Evolutionary conservation across 1,140 invertebrate species (phyloP).

Genomic region (Brachionus plicatilis): DNA sequence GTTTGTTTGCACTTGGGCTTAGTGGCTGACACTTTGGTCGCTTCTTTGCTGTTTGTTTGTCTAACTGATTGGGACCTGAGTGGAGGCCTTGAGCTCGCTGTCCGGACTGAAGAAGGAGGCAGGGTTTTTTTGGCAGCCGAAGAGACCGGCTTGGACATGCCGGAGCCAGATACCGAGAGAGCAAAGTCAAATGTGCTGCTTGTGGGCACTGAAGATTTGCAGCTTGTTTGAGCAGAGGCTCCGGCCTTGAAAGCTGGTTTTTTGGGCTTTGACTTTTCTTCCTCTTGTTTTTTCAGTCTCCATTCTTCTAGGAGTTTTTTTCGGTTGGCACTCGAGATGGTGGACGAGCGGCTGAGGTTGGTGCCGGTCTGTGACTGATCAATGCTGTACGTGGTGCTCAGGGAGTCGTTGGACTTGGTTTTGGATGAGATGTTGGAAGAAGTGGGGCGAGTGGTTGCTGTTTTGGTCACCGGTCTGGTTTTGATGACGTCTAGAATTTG

Average conservation of each 20-base stretch:
- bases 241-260: background rate
- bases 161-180: background rate
- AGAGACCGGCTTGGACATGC: background rate
- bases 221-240: background rate
- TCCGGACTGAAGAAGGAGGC: background rate
- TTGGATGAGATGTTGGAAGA: background rate
- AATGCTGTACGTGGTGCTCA: background rate
- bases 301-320: constrained; percentile 3
- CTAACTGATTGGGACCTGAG: background rate
- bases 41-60: background rate
- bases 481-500: background rate
- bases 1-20: background rate
- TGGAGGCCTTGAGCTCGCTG: background rate
- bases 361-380: background rate
- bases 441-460: background rate
- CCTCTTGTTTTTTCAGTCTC: background rate
- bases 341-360: background rate
- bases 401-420: background rate
- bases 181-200: background rate
- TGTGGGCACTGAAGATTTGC: background rate
- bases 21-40: background rate
- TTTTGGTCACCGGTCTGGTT: background rate
- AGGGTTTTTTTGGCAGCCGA: background rate
- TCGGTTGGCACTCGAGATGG: background rate
- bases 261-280: background rate